Conservation (phyloP, 2,797 vertebrate species). For the Falco rusticolus region DNA sequence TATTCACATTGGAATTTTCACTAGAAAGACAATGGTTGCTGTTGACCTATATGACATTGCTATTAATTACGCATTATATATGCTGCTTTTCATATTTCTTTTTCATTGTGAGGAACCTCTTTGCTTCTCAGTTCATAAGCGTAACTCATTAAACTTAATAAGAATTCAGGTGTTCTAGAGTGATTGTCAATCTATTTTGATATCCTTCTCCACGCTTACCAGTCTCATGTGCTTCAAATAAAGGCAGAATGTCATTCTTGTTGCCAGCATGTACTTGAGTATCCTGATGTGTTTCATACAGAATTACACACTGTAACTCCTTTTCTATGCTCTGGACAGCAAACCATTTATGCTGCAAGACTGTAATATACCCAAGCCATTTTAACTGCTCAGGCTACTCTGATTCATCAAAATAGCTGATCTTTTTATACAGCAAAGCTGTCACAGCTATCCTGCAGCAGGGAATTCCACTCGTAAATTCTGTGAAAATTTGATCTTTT, state of each 20-base stretch:
- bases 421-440: not conserved
- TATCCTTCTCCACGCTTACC: not conserved
- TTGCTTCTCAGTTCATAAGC: not conserved
- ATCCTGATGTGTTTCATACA: not conserved
- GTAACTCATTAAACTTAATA: constrained; percentile 1
- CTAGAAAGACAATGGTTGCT: not conserved
- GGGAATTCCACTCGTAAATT: not conserved
- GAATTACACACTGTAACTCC: not conserved
- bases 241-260: not conserved
- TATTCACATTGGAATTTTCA: not conserved
- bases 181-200: not conserved
- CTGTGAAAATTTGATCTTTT: not conserved
- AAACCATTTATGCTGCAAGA: not conserved
- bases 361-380: not conserved
- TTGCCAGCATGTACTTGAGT: not conserved
- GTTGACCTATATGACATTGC: constrained; percentile 3
- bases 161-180: not conserved
- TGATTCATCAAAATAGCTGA: not conserved
- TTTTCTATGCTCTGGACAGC: not conserved
- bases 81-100: not conserved
- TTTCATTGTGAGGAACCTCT: not conserved
- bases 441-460: not conserved
- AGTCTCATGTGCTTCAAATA: not conserved
- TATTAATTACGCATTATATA: constrained; percentile 13
- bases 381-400: not conserved